Evolutionary conservation across 2,113 vertebrate genomes (phyloP), one percentile per base, ranked within the genome.

Genomic region (Pampusana beccarii): DNA sequence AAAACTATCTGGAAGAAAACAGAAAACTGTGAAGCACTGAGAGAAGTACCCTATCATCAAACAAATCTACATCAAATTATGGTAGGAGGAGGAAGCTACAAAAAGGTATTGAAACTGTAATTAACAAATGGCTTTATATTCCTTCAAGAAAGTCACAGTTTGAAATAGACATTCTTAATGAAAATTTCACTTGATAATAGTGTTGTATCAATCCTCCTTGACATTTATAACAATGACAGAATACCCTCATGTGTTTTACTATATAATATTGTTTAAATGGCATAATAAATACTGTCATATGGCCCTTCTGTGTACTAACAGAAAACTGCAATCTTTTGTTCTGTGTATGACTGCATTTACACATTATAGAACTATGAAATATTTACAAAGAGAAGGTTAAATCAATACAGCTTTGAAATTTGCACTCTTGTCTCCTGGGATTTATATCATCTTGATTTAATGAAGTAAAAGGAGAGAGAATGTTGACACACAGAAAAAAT

Each of bases 301-400:
- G 23, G 38, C 14, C 51, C 46, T 79, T 92, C 72, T 84, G 74
- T 77, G 58, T 94, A 91, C 71, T 94, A 96, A 94, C 46, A 95
- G 75, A 86, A 93, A 95, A 93, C 62, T 57, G 17, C 19, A 73
- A 66, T 94, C 86, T 72, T 97, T 98, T 98, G 96, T 98, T 97
- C 95, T 90, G n/a, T 78, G 70, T 81, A 72, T 90, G 90, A 85
- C 82, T 97, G 86, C 92, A 31, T 98, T 97, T 97, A 92, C 84
- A 97, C 93, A 75, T 95, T 96, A 97, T 85, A 97, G 93, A 97
- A 95, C 90, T 93, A 97, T 97, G 96, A 97, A 98, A 98, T 98
- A 97, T 98, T 98, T 98, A 97, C 97, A 97, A 92, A 98, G 91
- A 88, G 90, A 98, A 98, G 95, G 97, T 98, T 98, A 98, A 98